Evolutionary conservation across 2,888 invertebrate genomes (phyloP).

Genomic region (Micoletzkya japonica): DNA sequence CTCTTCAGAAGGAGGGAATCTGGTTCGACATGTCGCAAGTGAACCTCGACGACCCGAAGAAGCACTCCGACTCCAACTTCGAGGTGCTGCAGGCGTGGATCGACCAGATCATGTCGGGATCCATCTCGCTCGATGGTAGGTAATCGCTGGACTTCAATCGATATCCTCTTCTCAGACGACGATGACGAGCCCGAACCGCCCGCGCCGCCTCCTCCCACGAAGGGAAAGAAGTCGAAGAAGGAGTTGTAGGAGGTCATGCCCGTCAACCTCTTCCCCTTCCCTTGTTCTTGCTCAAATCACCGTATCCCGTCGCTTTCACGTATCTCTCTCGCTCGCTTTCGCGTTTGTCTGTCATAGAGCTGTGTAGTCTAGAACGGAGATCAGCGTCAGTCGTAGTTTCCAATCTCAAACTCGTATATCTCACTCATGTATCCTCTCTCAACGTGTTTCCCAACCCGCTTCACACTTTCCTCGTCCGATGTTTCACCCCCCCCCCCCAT

Average conservation of each 20-base stretch:
- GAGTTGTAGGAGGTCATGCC: slow-evolving; percentile 36
- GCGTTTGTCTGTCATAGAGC: too few relatives aligned
- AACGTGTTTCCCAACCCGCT: too few relatives aligned
- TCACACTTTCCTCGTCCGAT: too few relatives aligned
- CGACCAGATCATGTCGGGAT: slow-evolving; percentile 63
- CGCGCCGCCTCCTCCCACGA: slow-evolving; percentile 44
- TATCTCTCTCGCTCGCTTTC: too few relatives aligned
- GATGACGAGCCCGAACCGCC: slow-evolving; percentile 42
- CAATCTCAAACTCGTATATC: too few relatives aligned
- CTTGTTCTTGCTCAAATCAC: too few relatives aligned
- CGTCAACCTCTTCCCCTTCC: too few relatives aligned
- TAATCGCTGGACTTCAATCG: neutral
- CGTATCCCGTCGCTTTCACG: too few relatives aligned
- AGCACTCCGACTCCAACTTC: slow-evolving; percentile 62
- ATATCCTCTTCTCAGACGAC: slow-evolving; percentile 28
- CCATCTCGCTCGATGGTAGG: slow-evolving; percentile 59
- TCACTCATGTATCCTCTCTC: too few relatives aligned
- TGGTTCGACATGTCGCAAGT: slow-evolving; percentile 64
- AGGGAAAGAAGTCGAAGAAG: slow-evolving; percentile 46
- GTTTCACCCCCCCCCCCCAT: too few relatives aligned
- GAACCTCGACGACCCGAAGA: slow-evolving; percentile 63
- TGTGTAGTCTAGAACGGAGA: too few relatives aligned
- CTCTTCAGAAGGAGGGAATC: slow-evolving; percentile 60
- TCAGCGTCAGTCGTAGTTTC: too few relatives aligned
- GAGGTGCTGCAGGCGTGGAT: slow-evolving; percentile 64